phyloP scores from a whole-genome alignment of 2,797 vertebrate genomes.

The Darevskia mixta region DNA sequence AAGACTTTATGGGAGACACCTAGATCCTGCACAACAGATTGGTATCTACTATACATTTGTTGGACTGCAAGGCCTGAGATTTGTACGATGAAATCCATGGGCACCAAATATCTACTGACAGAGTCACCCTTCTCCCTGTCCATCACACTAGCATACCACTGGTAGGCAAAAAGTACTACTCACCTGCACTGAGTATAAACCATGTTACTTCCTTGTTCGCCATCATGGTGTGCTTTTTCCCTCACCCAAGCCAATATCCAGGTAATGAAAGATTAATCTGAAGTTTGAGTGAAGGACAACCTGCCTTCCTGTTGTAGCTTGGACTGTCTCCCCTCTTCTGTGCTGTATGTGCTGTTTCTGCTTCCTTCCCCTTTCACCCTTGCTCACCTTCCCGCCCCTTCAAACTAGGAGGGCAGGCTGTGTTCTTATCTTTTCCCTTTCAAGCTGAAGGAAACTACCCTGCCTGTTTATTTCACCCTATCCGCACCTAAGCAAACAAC shows the following conservation, averaged over 20 bases:
- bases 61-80: not conserved
- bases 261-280: not conserved
- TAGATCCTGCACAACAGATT: not conserved
- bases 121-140: not conserved
- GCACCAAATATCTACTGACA: not conserved
- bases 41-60: not conserved
- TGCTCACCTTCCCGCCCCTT: slow-evolving; percentile 37
- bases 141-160: not conserved
- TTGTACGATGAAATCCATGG: not conserved
- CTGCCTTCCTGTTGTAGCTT: not conserved
- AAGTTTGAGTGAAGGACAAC: not conserved
- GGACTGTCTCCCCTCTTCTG: not conserved
- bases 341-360: slow-evolving; percentile 3
- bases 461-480: slow-evolving; percentile 2
- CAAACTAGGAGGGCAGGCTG: slow-evolving; percentile 32
- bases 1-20: not conserved
- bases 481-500: slow-evolving; percentile 36
- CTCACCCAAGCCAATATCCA: not conserved
- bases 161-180: slow-evolving; percentile 51
- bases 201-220: slow-evolving; percentile 37
- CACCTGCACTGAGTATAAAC: slow-evolving; percentile 66
- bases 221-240: slow-evolving; percentile 10
- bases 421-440: not conserved
- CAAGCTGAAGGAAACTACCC: slow-evolving; percentile 14
- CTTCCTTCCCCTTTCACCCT: not conserved